Evolutionary conservation across 1,140 invertebrate genomes (phyloP).

Genomic region (Zaprionus nigranus): DNA sequence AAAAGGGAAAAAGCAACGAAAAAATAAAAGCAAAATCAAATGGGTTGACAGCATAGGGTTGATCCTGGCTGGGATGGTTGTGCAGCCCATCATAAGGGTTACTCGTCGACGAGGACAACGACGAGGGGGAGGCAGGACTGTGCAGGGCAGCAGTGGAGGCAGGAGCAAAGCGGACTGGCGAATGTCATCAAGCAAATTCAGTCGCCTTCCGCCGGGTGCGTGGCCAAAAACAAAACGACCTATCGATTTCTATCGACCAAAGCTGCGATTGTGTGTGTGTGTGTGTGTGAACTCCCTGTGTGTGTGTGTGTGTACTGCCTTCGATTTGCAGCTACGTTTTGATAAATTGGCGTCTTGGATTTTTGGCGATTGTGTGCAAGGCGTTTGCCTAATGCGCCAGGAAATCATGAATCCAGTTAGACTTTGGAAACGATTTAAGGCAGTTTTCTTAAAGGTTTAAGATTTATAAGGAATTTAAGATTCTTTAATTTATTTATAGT

Average conservation of each 20-base stretch:
- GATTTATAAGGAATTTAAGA: neutral
- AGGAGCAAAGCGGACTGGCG: constrained; percentile 24
- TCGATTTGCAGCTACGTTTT: constrained; percentile 46
- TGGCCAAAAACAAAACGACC: constrained; percentile 63
- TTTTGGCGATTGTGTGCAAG: constrained; percentile 31
- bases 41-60: constrained; percentile 77
- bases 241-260: constrained; percentile 66
- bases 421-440: constrained; percentile 22
- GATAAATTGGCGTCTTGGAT: constrained; percentile 50
- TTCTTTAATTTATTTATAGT: no score
- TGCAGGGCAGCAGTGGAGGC: constrained; percentile 4
- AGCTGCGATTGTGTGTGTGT: constrained; percentile 10
- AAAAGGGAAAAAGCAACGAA: constrained; percentile 76
- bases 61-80: constrained; percentile 28
- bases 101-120: constrained; percentile 51
- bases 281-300: neutral
- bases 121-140: constrained; percentile 37
- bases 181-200: constrained; percentile 56
- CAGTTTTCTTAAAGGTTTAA: neutral
- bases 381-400: constrained; percentile 3
- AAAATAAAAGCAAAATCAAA: constrained; percentile 62
- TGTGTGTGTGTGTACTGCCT: constrained; percentile 30
- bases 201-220: constrained; percentile 40
- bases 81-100: constrained; percentile 71
- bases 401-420: neutral